These are phyloP conservation scores for Epistrophe eligans DNA, from an alignment of 2,888 invertebrate genomes.

Conservation along the genomic window DNA sequence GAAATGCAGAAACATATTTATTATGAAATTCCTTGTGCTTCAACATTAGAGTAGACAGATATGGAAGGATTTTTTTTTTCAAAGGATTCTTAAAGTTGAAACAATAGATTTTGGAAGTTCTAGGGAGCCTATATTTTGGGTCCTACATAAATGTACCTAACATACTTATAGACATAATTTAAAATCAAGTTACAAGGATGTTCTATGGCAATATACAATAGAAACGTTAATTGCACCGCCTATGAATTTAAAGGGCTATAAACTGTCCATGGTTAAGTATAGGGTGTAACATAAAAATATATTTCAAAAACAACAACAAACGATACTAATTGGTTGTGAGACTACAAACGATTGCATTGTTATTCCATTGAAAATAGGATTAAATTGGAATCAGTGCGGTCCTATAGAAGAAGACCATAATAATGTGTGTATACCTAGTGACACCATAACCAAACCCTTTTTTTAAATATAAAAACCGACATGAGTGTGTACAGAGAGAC, in stretches of 20 bases:
- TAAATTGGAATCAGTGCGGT: slow-evolving; percentile 62
- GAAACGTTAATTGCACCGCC: too few relatives aligned
- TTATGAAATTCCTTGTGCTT: too few relatives aligned
- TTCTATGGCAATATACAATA: neutral
- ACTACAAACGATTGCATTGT: slow-evolving; percentile 51
- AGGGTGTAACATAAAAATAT: neutral
- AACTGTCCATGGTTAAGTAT: neutral
- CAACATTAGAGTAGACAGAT: too few relatives aligned
- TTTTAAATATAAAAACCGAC: slow-evolving; percentile 29
- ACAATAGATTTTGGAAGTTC: too few relatives aligned
- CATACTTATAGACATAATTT: too few relatives aligned
- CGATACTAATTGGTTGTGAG: slow-evolving; percentile 63
- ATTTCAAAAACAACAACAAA: neutral
- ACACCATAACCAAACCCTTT: slow-evolving; percentile 39
- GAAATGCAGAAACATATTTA: too few relatives aligned
- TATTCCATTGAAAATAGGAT: slow-evolving; percentile 54
- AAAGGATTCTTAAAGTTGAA: too few relatives aligned
- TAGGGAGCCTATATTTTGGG: too few relatives aligned
- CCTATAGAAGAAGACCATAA: slow-evolving; percentile 20
- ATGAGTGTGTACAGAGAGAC: neutral
- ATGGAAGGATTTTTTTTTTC: too few relatives aligned
- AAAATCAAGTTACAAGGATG: neutral
- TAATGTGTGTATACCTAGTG: slow-evolving; percentile 39
- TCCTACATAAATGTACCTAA: too few relatives aligned
- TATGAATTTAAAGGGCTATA: too few relatives aligned